Evolutionary conservation across 2,797 vertebrate genomes (phyloP).

Genomic region (Scarus forsteni): DNA sequence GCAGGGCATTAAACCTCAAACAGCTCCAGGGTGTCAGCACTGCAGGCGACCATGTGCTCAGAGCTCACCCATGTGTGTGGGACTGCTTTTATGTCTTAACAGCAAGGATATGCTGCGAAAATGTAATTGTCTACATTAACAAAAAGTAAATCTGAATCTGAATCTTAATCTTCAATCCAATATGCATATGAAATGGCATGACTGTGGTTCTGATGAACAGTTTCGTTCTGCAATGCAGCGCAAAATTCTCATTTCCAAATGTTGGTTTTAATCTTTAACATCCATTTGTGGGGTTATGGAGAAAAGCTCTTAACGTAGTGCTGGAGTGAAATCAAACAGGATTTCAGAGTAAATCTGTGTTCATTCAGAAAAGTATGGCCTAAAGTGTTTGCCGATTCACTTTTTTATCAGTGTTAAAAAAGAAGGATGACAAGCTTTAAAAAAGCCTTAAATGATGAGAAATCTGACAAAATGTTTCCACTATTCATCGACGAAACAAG

Average conservation of each 20-base stretch:
- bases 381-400: too few species aligned
- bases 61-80: not conserved
- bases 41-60: not conserved
- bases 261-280: constrained; percentile 6
- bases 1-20: not conserved
- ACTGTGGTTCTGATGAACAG: not conserved
- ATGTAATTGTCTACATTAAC: not conserved
- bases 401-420: too few species aligned
- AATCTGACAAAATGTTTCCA: too few species aligned
- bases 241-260: not conserved
- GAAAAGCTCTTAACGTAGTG: constrained; percentile 8
- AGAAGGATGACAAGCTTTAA: too few species aligned
- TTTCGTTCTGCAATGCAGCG: not conserved
- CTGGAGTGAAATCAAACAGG: constrained; percentile 6
- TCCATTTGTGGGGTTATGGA: constrained; percentile 3
- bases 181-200: not conserved
- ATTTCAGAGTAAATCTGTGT: not conserved
- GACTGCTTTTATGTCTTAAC: not conserved
- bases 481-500: too few species aligned
- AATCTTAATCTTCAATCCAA: constrained; percentile 1
- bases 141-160: not conserved
- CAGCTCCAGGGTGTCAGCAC: not conserved
- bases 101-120: not conserved
- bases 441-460: too few species aligned
- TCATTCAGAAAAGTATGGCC: too few species aligned